Evolutionary conservation across 2,888 invertebrate genomes (phyloP).

Genomic region (Augochlorella aurata): DNA sequence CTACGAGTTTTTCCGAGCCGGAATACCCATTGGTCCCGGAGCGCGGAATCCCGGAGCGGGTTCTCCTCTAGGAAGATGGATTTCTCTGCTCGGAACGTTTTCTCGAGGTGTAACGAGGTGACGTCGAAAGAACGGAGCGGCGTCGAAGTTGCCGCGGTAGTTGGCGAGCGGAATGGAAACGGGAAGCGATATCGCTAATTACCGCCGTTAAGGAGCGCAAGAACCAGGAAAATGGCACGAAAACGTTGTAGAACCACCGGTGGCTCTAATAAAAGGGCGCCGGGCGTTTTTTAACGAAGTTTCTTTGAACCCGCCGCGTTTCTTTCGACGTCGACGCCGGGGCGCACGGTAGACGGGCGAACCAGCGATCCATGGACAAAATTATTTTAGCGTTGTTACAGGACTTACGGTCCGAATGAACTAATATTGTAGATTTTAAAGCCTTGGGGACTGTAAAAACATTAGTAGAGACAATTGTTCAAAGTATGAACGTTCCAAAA

Average conservation of each 20-base stretch:
- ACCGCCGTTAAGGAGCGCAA: conserved; percentile 38
- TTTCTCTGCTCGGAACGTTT: neutral
- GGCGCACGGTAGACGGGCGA: no score
- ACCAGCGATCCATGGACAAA: no score
- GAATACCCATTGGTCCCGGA: neutral
- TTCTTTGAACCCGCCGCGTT: conserved; percentile 12
- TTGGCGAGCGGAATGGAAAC: conserved; percentile 11
- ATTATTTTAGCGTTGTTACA: no score
- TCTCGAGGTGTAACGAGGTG: neutral
- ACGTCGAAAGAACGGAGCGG: neutral
- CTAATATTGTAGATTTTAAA: no score
- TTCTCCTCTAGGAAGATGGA: conserved; percentile 1
- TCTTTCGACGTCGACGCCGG: neutral
- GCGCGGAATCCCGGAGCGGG: neutral
- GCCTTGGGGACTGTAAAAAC: no score
- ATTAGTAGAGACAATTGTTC: no score
- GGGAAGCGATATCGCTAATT: conserved; percentile 49
- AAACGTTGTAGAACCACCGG: conserved; percentile 34
- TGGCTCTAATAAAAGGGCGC: conserved; percentile 32
- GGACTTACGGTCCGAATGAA: no score
- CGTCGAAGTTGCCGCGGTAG: conserved; percentile 10
- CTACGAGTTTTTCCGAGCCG: neutral
- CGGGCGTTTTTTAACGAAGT: conserved; percentile 25
- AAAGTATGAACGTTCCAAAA: no score
- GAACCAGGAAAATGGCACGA: conserved; percentile 43